Base-by-base conservation (phyloP, 37 sponge, comb jelly and placozoan genomes). In the Bolinopsis microptera region DNA sequence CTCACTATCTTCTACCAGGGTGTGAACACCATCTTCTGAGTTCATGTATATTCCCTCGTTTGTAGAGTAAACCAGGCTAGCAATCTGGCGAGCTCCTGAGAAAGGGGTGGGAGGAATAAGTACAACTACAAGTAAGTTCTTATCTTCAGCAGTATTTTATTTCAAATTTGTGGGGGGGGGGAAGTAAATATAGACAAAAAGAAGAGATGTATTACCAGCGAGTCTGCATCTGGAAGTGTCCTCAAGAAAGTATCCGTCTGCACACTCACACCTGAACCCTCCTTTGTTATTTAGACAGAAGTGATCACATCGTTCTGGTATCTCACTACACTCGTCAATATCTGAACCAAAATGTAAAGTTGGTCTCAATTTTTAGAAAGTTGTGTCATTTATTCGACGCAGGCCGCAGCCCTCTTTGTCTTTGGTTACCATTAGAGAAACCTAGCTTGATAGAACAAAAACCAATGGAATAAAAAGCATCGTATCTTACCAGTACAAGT, bases 241-340 rank as follows among this genome's bases (percentile, higher is more conserved):
- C 36, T 77, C 80, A 32, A 77, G 80, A 18, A 77, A 1, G 21
- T 35, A 77, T 1, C 90, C 90, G 31, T 25, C n/a, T 28, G 25
- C 28, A 86, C 90, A 86, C 40, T 86, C 90, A 27, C 90, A 86
- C 31, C 90, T 38, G 61, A 39, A 86, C 90, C 90, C 90, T 86
- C 90, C 90, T 28, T 40, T 38, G 90, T 86, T 86, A 48, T 86
- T 86, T 25, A 26, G 0, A 41, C 90, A 86, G 8, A 41, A 28
- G 1, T 86, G 90, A 5, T 86, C 90, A 40, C 90, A 86, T 25
- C 1, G 25, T 38, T 86, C 90, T 0, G 90, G 90, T 24, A 86
- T 2, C 5, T 3, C 31, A 3, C 27, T n/a, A 40, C 90, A 86
- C 61, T 86, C 90, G 90, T 86, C 61, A 9, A 39, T 2, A 40